Base-by-base conservation (phyloP, 2,113 vertebrate species). In the Todiramphus saurophagus region DNA sequence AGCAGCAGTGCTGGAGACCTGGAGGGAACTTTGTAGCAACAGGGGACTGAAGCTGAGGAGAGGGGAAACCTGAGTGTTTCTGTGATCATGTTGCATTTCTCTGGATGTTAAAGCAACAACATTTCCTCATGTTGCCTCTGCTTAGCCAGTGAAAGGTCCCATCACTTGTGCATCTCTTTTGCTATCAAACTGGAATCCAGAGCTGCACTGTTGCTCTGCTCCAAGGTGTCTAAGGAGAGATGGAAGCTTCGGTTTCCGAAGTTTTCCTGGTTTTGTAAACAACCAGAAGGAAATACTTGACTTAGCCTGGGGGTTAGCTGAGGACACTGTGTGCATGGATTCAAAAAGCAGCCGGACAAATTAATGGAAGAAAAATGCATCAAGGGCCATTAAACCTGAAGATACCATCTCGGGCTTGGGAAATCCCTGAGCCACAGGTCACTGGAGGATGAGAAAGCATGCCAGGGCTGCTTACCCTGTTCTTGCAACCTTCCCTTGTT, bases 331-430 rank as follows among this genome's bases (percentile, higher is more conserved):
- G 83, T 33, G 56, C 3, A 2, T 46, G 67, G 67, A 68, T 76
- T 69, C 79, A 41, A 25, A 31, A 15, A 73, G 83, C 93, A 90
- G 89, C 89, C 37, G 93, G 76, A 64, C 46, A 35, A 85, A 53
- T 53, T 70, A 80, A 27, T 6, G 78, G 74, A 50, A 74, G 79
- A 69, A 66, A 92, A 79, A 85, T 2, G 62, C 91, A 79, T 80
- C 91, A 72, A 56, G 86, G 62, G 2, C 72, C 79, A 90, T 95
- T 96, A 92, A 90, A 94, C 25, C 46, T 75, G 85, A 44, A 66
- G 62, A 19, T 44, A n/a, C 60, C n/a, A 23, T 5, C 74, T 44
- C 0, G 1, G 66, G 16, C 56, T 28, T 37, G 48, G 89, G 91
- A 92, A 92, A 39, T 90, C 66, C 83, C 79, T 4, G 39, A 68